A percentile compares a stretch with the other conserved stretches of the same genome.
phyloP scores from a whole-genome alignment of 2,797 vertebrate genomes.

The Otolemur crassicaudatus region DNA sequence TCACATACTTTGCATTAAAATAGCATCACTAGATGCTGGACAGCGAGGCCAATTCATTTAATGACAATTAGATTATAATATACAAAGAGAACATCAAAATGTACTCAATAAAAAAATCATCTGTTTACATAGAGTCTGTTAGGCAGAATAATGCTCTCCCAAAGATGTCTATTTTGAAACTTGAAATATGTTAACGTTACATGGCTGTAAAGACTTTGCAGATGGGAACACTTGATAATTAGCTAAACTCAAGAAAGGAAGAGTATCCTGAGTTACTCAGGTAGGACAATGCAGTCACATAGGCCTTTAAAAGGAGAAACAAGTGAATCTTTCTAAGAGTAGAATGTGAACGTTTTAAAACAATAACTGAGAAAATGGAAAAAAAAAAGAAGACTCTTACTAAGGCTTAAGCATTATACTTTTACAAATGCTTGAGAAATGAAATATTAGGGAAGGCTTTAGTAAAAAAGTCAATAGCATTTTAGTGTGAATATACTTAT shows the following conservation, averaged over 20 bases:
- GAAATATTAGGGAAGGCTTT: neutral
- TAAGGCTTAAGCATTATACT: neutral
- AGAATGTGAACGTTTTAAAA: no score
- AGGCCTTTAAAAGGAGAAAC: neutral
- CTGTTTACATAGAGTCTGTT: neutral
- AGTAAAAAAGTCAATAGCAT: neutral
- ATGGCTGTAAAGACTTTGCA: neutral
- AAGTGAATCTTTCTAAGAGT: no score
- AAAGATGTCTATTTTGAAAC: neutral
- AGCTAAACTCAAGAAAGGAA: neutral
- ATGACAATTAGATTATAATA: neutral
- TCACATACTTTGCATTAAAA: neutral
- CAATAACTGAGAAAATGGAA: no score
- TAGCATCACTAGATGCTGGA: neutral
- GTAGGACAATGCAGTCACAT: neutral
- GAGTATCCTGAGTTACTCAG: neutral
- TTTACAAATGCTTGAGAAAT: constrained; percentile 20
- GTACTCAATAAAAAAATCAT: neutral
- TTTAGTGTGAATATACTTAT: neutral
- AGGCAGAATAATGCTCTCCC: neutral
- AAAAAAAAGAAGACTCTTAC: neutral
- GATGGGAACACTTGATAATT: neutral
- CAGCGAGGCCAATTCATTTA: neutral
- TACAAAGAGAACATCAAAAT: neutral
- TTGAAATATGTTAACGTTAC: neutral